Evolutionary conservation across 2,888 invertebrate species (phyloP).

Genomic region (Adineta ricciae): DNA sequence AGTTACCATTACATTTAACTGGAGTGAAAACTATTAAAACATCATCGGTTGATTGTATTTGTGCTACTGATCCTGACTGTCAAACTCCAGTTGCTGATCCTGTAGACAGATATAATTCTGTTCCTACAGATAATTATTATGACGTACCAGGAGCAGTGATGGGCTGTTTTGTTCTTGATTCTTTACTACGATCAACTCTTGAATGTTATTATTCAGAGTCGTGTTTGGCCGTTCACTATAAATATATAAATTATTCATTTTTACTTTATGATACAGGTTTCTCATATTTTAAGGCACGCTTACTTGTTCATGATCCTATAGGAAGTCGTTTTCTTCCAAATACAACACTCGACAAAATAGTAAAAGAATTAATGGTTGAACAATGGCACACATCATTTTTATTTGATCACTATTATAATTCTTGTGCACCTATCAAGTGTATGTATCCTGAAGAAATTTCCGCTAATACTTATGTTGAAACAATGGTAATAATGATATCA

Average conservation of each 20-base stretch:
- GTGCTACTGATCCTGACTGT: not conserved
- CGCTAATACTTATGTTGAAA: not conserved
- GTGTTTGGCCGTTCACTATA: not conserved
- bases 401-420: not conserved
- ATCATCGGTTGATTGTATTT: not conserved
- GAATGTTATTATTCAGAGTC: not conserved
- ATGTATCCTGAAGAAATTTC: not conserved
- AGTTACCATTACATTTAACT: not conserved
- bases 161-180: not conserved
- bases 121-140: not conserved
- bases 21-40: not conserved
- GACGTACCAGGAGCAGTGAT: not conserved
- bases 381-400: not conserved
- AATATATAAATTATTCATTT: not conserved
- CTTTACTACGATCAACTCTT: not conserved
- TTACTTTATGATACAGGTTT: not conserved
- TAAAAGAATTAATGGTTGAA: not conserved
- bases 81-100: not conserved
- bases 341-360: not conserved
- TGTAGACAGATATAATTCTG: too few species aligned
- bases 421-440: not conserved
- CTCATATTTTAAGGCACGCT: not conserved
- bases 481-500: not conserved
- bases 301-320: not conserved
- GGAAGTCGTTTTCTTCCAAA: not conserved